Evolutionary conservation across 1,140 invertebrate species (phyloP).

Genomic region (Ceratosolen solmsi): DNA sequence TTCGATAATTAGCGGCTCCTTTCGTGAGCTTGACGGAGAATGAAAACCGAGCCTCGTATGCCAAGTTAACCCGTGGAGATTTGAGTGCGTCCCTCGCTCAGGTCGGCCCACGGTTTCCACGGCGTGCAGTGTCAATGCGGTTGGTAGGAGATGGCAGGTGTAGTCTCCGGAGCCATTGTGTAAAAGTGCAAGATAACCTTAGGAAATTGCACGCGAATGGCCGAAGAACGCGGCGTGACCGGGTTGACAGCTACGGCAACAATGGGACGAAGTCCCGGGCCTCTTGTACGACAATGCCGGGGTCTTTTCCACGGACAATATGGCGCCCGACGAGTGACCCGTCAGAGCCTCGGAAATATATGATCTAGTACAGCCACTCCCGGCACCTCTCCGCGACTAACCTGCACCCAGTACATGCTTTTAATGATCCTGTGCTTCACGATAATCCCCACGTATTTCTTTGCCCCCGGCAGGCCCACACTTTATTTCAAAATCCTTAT

Average conservation of each 20-base stretch:
- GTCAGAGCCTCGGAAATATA: slow-evolving; percentile 13
- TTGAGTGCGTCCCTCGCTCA: background rate
- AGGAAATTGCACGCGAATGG: slow-evolving; percentile 49
- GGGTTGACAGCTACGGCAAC: slow-evolving; percentile 52
- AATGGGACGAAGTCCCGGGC: slow-evolving; percentile 42
- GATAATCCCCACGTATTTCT: background rate
- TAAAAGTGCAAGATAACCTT: slow-evolving; percentile 55
- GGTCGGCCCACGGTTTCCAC: background rate
- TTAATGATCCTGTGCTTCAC: slow-evolving; percentile 21
- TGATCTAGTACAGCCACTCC: slow-evolving; percentile 28
- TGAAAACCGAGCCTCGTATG: background rate
- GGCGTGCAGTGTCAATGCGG: slow-evolving; percentile 36
- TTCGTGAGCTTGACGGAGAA: slow-evolving; percentile 4
- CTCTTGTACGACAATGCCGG: slow-evolving; percentile 25
- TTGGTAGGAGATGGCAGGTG: slow-evolving; percentile 44
- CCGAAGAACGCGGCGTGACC: slow-evolving; percentile 30
- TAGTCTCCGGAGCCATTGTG: slow-evolving; percentile 42
- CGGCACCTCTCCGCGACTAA: slow-evolving; percentile 10
- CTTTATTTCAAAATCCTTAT: background rate
- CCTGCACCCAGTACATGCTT: background rate
- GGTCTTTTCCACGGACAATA: slow-evolving; percentile 22
- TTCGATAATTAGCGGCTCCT: slow-evolving; percentile 55
- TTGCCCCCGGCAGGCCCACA: background rate
- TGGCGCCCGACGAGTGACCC: background rate
- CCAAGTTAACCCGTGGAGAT: background rate